Evolutionary conservation across 2,797 vertebrate species (phyloP), one percentile per base, ranked within the genome.

Genomic region (Muscicapa striata): DNA sequence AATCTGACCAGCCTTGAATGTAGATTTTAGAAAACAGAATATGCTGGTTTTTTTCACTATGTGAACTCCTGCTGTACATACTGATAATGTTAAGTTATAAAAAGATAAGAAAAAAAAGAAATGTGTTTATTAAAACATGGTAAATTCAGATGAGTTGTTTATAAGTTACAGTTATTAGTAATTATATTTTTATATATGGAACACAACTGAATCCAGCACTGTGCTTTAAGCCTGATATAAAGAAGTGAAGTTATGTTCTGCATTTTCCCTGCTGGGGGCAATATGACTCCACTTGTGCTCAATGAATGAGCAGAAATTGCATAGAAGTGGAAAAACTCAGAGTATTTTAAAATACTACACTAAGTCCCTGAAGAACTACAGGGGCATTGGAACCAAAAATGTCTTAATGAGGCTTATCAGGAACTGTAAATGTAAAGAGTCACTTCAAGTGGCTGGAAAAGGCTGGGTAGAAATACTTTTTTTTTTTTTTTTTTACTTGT

Each of bases 241-340:
- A 90, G 48, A 16, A 82, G 30, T 5, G 3, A 36, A 70, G 91
- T 54, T 73, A 15, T 84, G 51, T 98, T 98, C 98, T 91, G 59
- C 1, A 0, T 78, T 97, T 96, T 92, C 96, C 98, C 98, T 98
- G 98, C 67, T 97, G 97, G 97, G 97, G 98, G 98, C 97, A 97
- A 97, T 98, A 91, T 98, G 95, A 96, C 97, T 98, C 97, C 93
- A 97, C 89, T 95, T 84, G 78, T 95, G 41, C 86, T 79, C 77
- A 87, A 6, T 40, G 66, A 93, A 72, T 30, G 55, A 82, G 58
- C 85, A 77, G 43, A 95, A 96, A 96, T 73, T 79, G 68, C 27
- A 85, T 0, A 55, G 5, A 70, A 41, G 38, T 54, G 15, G 36
- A 89, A 93, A 95, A 93, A 86, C 9, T 83, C 62, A 82, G 55